Percentiles rank a stretch among this genome's conserved stretches.
Conservation (phyloP, 2,113 vertebrate genomes). For the Sigmodon hispidus region DNA sequence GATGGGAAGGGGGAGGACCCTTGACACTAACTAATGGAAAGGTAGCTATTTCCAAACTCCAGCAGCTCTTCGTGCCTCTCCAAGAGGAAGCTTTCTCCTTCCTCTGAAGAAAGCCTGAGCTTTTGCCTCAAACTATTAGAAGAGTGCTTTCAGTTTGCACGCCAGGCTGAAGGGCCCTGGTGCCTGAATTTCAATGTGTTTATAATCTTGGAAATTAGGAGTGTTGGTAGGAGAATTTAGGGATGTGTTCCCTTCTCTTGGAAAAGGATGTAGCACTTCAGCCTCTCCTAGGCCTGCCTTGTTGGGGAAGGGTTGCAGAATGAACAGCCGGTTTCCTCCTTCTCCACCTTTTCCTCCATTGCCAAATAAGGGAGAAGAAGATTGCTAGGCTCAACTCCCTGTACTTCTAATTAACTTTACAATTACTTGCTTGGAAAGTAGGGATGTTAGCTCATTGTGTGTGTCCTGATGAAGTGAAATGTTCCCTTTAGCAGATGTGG, state of each 20-base stretch:
- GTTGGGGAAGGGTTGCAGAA: too few relatives aligned
- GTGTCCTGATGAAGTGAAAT: not conserved
- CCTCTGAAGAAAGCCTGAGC: not conserved
- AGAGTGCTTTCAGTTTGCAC: not conserved
- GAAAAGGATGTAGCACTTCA: not conserved
- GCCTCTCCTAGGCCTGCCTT: not conserved
- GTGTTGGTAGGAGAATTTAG: not conserved
- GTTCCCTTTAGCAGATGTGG: not conserved
- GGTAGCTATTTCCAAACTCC: not conserved
- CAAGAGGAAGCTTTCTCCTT: accelerated
- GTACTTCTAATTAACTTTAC: not conserved
- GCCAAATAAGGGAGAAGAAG: not conserved
- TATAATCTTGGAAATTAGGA: accelerated
- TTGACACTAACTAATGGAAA: accelerated
- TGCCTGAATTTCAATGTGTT: not conserved
- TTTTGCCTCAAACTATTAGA: not conserved
- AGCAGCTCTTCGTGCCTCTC: not conserved
- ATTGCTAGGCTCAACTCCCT: too few relatives aligned
- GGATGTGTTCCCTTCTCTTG: not conserved
- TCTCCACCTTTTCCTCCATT: too few relatives aligned
- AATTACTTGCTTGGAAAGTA: too few relatives aligned
- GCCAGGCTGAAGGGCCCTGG: not conserved
- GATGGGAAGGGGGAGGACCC: not conserved
- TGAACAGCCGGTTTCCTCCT: not conserved
- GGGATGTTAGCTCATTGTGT: too few relatives aligned